A percentile compares a stretch with the other conserved stretches of the same genome.
Evolutionary conservation across 1,140 invertebrate genomes (phyloP).

Genomic region (Zaprionus ornatus): DNA sequence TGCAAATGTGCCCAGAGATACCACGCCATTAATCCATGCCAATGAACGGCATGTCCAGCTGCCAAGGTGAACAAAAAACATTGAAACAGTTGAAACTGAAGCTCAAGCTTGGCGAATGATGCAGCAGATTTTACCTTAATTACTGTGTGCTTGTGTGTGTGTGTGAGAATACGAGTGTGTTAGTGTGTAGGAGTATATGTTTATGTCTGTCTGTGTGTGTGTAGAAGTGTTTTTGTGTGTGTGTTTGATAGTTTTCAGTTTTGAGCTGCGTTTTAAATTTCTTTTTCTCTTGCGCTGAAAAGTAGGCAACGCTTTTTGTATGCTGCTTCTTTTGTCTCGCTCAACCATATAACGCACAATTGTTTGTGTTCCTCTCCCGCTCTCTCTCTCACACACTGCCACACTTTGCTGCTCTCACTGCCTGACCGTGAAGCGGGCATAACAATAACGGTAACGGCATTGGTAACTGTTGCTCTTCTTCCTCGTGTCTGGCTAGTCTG

Average conservation of each 20-base stretch:
- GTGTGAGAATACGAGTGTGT: too few species aligned
- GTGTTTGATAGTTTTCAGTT: neutral
- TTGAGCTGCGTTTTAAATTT: neutral
- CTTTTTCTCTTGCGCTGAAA: neutral
- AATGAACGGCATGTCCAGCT: neutral
- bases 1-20: conserved; percentile 62
- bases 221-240: neutral
- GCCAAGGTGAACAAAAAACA: neutral
- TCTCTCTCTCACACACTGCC: neutral
- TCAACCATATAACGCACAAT: neutral
- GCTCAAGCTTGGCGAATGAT: neutral
- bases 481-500: neutral
- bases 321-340: neutral
- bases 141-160: neutral
- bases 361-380: neutral
- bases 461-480: conserved; percentile 57
- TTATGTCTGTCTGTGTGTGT: too few species aligned
- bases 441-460: conserved; percentile 40
- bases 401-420: too few species aligned
- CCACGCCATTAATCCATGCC: neutral
- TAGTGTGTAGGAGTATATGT: neutral
- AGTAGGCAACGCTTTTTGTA: neutral
- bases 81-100: neutral
- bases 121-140: neutral
- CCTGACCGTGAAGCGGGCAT: conserved; percentile 17